These are phyloP conservation scores for Prunella fulvescens DNA, from an alignment of 2,113 vertebrate species.

Conservation along the genomic window DNA sequence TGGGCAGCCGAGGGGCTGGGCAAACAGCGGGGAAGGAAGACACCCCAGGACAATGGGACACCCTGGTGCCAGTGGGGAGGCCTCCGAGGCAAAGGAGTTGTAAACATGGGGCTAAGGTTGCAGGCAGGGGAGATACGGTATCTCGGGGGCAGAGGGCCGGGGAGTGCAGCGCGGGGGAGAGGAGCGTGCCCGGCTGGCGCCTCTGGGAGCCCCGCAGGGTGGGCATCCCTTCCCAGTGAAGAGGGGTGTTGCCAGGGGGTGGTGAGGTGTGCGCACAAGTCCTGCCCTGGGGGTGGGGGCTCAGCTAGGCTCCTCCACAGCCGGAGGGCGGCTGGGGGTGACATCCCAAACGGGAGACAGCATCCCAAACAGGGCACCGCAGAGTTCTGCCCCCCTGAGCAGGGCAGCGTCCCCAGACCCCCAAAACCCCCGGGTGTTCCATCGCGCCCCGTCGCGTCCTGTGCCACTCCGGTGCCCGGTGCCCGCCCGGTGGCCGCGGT, in stretches of 20 bases:
- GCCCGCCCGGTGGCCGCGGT: not conserved
- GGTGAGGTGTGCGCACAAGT: not conserved
- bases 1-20: not conserved
- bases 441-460: not conserved
- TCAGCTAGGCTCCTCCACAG: not conserved
- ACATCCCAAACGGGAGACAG: not conserved
- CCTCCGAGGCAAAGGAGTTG: not conserved
- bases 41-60: not conserved
- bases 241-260: no score
- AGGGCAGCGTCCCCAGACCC: not conserved
- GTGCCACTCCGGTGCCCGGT: not conserved
- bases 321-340: accelerated
- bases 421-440: not conserved
- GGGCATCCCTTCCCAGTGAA: not conserved
- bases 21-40: not conserved
- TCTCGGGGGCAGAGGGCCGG: constrained; percentile 11
- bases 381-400: not conserved
- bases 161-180: accelerated
- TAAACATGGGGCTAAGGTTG: constrained; percentile 55
- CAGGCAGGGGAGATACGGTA: constrained; percentile 2
- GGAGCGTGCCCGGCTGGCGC: not conserved
- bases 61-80: not conserved
- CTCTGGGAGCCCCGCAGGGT: not conserved
- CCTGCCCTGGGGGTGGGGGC: not conserved
- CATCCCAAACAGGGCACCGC: no score